Base-by-base conservation (phyloP, 1,140 invertebrate species). In the Ylistrum balloti region DNA sequence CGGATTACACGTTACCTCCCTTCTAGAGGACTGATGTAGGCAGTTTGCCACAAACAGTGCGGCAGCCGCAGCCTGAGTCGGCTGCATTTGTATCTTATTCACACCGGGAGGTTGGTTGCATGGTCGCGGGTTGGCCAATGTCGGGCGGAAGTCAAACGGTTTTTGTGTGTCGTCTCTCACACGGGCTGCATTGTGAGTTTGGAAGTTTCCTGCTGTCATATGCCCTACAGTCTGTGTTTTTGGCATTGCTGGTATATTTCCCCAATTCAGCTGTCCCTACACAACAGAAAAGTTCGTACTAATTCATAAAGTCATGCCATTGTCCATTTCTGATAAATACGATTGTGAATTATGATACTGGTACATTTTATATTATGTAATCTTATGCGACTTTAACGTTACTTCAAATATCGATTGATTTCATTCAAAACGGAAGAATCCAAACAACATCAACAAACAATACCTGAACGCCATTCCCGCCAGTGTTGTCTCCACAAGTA, bases 231-330 rank as follows among this genome's bases (percentile, higher is more conserved):
- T n/a, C 56, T 74, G 56, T 74, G 35, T 38, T 13, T 38, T 5
- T 38, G 35, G 35, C 5, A 13, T 13, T 7, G 35, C 35, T 38
- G 35, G 13, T 38, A 11, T 17, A 28, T 74, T 9, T 74, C 22
- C 22, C 56, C 56, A 74, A 28, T 74, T 74, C 5, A 11, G 56
- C n/a, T n/a, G 56, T 74, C 15, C 22, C 56, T 74, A 28, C 56
- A 74, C 56, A 74, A 74, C 56, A 17, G 56, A 74, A 74, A 56
- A 22, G n/a, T n/a, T n/a, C n/a, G n/a, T n/a, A n/a, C n/a, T n/a
- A n/a, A n/a, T n/a, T n/a, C n/a, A n/a, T n/a, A n/a, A n/a, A n/a
- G n/a, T n/a, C n/a, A n/a, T n/a, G n/a, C n/a, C n/a, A n/a, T n/a
- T n/a, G n/a, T n/a, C n/a, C n/a, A n/a, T n/a, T n/a, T n/a, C n/a